Percentiles rank a stretch among this genome's conserved stretches.
Evolutionary conservation across 2,113 vertebrate species (phyloP).

Genomic region (Protobothrops mucrosquamatus): DNA sequence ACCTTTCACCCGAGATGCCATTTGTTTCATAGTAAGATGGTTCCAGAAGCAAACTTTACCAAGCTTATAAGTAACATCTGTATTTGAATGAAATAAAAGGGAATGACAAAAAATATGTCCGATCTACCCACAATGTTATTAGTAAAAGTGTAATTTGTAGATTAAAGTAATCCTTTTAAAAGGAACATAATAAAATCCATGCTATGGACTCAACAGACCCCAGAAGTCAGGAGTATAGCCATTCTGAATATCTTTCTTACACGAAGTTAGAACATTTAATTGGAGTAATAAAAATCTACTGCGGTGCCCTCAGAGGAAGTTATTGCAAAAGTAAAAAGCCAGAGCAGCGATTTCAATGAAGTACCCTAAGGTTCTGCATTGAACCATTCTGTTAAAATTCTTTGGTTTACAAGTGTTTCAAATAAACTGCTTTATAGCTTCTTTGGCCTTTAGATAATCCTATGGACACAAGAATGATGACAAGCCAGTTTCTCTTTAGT

Average conservation of each 20-base stretch:
- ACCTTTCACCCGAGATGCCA: background rate
- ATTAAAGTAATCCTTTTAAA: background rate
- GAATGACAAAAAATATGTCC: background rate
- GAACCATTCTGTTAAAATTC: background rate
- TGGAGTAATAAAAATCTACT: background rate
- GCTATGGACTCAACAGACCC: background rate
- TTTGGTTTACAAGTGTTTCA: background rate
- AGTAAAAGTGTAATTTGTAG: background rate
- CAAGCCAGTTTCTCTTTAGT: background rate
- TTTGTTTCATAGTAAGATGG: background rate
- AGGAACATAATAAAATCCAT: background rate
- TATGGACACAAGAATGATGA: background rate
- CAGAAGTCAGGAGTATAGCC: background rate
- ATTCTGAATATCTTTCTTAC: background rate
- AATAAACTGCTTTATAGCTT: background rate
- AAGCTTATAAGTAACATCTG: background rate
- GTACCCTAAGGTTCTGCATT: background rate
- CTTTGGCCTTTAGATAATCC: background rate
- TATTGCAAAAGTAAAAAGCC: background rate
- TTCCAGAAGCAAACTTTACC: background rate
- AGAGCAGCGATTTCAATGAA: background rate
- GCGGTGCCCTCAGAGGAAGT: background rate
- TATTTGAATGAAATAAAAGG: background rate
- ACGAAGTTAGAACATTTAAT: background rate
- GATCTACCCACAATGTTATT: background rate